Base-by-base conservation (phyloP, 2,888 invertebrate genomes). In the Scaptomyza polygonia region DNA sequence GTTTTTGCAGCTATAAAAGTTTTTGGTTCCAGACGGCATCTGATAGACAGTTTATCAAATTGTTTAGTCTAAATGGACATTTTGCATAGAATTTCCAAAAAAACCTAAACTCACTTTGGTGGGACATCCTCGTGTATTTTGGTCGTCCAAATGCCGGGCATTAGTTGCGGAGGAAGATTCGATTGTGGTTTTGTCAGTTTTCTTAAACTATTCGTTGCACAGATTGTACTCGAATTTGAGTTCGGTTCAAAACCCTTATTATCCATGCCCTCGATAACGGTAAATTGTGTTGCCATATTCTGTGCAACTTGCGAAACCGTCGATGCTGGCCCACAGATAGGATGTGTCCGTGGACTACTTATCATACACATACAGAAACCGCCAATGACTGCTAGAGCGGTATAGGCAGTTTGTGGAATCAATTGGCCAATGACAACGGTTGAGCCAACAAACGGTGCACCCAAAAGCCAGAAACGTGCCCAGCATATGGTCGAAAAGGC, bases 381-480 rank as follows among this genome's bases (percentile, higher is more conserved):
- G 57, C 92, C 92, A 53, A 88, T 57, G 59, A 92, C 90, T 66
- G 91, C 88, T 44, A 91, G 73, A 12, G 91, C 89, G 14, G 91
- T 91, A 63, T 90, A 92, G 55, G 90, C 83, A 29, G 91, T 91
- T 78, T 91, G 92, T 11, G 92, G 92, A 67, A 92, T 81, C 2
- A 92, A 76, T 57, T 91, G 89, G 18, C 91, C 91, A 72, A 92
- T 89, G 54, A 91, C 89, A 16, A 91, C 87, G 27, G 90, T 91
- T 14, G 91, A 91, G 9, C 92, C 92, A 47, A 92, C 86, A 57
- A 92, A 92, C 27, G 92, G 92, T n/a, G 91, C 92, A 5, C 89
- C 89, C 39, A 92, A 71, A 3, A 92, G 87, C 92, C 92, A 92
- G 57, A 91, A 90, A 9, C 92, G 86, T 27, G 92, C 92, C 91